phyloP scores from a whole-genome alignment of 2,888 invertebrate species.

The Sinelater perroti region DNA sequence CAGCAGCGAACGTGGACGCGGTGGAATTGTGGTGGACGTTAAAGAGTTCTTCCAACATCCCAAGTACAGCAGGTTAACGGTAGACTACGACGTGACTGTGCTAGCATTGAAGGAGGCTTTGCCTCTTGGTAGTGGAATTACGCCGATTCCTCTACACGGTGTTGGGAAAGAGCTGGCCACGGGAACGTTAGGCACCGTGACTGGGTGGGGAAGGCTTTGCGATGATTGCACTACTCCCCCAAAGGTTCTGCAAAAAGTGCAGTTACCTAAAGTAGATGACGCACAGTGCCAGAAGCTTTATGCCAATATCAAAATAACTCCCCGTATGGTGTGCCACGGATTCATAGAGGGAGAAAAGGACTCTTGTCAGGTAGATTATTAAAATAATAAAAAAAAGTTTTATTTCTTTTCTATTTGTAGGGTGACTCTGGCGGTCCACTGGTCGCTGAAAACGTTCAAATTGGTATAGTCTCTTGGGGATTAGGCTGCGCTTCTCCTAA shows the following conservation, averaged over 20 bases:
- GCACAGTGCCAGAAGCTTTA: conserved; percentile 44
- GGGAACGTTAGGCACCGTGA: conserved; percentile 11
- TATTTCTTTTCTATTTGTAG: no score
- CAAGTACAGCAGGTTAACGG: background rate
- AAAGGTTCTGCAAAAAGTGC: conserved; percentile 49
- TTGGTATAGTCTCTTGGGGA: background rate
- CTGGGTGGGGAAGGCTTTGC: conserved; percentile 29
- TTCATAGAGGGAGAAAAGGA: conserved; percentile 5
- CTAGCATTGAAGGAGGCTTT: background rate
- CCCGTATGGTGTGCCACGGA: conserved; percentile 17
- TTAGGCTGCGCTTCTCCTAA: background rate
- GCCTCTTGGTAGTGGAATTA: background rate
- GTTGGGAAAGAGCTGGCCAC: background rate
- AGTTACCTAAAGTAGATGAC: conserved; percentile 48
- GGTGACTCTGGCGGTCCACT: background rate
- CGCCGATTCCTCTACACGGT: background rate
- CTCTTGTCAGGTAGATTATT: conserved; percentile 4
- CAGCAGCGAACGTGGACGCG: conserved; percentile 21
- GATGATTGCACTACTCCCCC: conserved; percentile 42
- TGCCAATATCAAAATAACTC: background rate
- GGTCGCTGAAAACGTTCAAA: background rate
- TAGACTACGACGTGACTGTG: conserved; percentile 9
- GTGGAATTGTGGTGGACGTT: conserved; percentile 29
- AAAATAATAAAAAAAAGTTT: background rate
- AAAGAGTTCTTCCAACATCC: background rate